These are phyloP conservation scores for Prunella himalayana DNA, from an alignment of 2,113 vertebrate species.

Conservation along the genomic window DNA sequence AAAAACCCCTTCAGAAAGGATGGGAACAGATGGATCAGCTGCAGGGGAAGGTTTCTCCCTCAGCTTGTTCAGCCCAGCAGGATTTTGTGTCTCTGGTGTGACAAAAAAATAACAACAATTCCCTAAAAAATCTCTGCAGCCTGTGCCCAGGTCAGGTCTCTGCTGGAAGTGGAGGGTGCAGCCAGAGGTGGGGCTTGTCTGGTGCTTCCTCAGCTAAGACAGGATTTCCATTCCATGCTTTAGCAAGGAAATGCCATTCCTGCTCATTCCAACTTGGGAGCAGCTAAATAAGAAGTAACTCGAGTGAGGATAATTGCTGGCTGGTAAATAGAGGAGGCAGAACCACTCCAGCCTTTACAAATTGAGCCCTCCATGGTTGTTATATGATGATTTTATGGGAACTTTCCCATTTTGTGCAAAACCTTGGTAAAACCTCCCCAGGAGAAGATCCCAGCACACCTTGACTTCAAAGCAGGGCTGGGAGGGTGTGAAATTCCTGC, in stretches of 20 bases:
- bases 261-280: not conserved
- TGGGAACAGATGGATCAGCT: not conserved
- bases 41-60: not conserved
- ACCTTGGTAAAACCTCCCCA: not conserved
- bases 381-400: not conserved
- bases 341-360: not conserved
- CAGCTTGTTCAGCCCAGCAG: not conserved
- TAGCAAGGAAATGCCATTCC: not conserved
- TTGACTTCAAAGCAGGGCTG: not conserved
- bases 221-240: not conserved
- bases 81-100: not conserved
- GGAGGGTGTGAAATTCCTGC: not conserved
- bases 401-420: not conserved
- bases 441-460: not conserved
- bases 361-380: not conserved
- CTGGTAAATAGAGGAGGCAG: not conserved
- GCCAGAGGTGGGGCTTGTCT: not conserved
- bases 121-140: not conserved
- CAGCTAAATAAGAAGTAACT: not conserved
- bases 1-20: not conserved
- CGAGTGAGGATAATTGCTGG: constrained; percentile 6
- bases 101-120: fast-evolving
- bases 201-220: not conserved
- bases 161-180: not conserved
- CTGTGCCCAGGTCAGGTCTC: fast-evolving